Evolutionary conservation across 2,113 vertebrate species (phyloP).

Genomic region (Morphnarchus princeps): DNA sequence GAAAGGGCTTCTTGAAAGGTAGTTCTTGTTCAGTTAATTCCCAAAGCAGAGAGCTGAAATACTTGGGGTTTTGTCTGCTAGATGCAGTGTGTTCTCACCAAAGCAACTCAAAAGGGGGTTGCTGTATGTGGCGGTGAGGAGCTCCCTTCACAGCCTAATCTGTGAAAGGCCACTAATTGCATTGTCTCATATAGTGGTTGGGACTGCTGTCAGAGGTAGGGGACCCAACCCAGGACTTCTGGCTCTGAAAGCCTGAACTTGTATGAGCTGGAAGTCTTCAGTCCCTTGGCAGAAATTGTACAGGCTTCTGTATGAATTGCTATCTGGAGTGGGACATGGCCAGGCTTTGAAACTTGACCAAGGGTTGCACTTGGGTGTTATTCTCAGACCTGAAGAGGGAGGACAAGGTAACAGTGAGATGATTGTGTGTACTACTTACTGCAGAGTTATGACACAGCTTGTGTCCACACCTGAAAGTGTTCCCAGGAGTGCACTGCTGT

Average conservation of each 20-base stretch:
- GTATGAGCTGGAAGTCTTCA: neutral
- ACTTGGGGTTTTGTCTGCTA: neutral
- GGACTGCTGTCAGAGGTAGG: neutral
- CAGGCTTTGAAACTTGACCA: neutral
- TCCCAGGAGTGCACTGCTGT: neutral
- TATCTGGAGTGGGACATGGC: neutral
- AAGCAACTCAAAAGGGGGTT: neutral
- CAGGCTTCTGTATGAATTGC: neutral
- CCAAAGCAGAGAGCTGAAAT: neutral
- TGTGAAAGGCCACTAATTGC: neutral
- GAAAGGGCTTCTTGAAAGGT: neutral
- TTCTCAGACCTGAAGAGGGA: neutral
- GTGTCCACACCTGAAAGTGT: constrained; percentile 29
- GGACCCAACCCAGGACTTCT: neutral
- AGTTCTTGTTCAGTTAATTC: neutral
- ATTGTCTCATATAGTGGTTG: neutral
- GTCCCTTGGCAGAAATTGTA: neutral
- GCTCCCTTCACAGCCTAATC: neutral
- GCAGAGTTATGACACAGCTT: constrained; percentile 12
- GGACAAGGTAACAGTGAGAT: neutral
- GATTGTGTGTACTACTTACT: neutral
- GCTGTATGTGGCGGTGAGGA: neutral
- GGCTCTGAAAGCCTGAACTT: neutral
- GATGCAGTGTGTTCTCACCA: neutral
- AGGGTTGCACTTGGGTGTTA: neutral